Conservation (phyloP, 2,888 invertebrate genomes). For the Rhorus exstirpatorius region DNA sequence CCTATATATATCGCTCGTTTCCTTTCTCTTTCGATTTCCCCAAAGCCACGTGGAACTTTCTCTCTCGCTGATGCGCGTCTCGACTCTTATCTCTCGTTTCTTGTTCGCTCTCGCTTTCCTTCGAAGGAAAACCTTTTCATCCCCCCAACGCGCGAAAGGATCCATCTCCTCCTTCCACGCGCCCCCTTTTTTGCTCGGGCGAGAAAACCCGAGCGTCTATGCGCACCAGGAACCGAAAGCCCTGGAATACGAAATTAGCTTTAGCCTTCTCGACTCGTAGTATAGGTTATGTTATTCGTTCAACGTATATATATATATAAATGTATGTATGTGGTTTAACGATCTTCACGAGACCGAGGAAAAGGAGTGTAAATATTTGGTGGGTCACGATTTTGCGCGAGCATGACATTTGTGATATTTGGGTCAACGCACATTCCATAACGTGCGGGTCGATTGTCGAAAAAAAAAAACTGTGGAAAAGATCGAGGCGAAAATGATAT, state of each 20-base stretch:
- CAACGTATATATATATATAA: neutral
- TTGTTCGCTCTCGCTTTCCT: constrained; percentile 42
- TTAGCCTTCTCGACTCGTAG: constrained; percentile 32
- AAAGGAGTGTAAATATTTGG: constrained; percentile 17
- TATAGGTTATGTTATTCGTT: constrained; percentile 13
- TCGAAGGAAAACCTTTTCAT: constrained; percentile 29
- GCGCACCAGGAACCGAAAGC: constrained; percentile 39
- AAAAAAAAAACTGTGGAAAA: neutral
- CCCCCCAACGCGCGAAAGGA: constrained; percentile 52
- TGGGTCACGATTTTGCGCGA: constrained; percentile 33
- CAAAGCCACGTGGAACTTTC: constrained; percentile 17
- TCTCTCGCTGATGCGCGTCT: constrained; percentile 21
- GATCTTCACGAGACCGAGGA: constrained; percentile 6
- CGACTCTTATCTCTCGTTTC: constrained; percentile 55
- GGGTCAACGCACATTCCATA: constrained; percentile 50
- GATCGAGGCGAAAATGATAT: constrained; percentile 4
- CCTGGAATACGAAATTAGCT: constrained; percentile 78
- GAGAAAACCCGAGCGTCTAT: constrained; percentile 31
- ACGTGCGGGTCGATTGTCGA: neutral
- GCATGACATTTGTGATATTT: constrained; percentile 30
- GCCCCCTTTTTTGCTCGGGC: constrained; percentile 27
- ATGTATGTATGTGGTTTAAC: constrained; percentile 13
- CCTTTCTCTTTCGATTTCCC: constrained; percentile 47
- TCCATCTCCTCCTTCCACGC: constrained; percentile 64
- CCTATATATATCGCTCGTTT: constrained; percentile 43